A percentile compares a stretch with the other conserved stretches of the same genome.
Evolutionary conservation across 2,888 invertebrate species (phyloP).

Genomic region (Heliconius erato): DNA sequence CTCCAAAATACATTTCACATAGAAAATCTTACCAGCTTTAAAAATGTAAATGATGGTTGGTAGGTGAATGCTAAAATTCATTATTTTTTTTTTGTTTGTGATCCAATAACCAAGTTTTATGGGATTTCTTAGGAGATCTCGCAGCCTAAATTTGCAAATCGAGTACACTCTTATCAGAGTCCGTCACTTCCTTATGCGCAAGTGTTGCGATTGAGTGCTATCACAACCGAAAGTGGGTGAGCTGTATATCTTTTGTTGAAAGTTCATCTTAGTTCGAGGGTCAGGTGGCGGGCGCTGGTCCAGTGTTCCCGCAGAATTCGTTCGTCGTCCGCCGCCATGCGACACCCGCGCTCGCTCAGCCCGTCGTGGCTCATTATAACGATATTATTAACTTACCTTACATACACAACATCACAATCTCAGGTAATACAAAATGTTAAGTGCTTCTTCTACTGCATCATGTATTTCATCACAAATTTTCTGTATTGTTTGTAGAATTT

Average conservation of each 20-base stretch:
- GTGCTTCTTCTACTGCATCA: conserved; percentile 25
- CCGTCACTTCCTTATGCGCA: conserved; percentile 68
- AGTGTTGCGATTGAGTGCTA: conserved; percentile 65
- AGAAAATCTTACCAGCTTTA: neutral
- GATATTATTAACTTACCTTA: conserved; percentile 37
- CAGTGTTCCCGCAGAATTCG: conserved; percentile 65
- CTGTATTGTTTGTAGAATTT: neutral
- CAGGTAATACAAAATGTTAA: conserved; percentile 45
- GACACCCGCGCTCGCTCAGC: conserved; percentile 60
- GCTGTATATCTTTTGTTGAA: conserved; percentile 75
- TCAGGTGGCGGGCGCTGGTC: conserved; percentile 74
- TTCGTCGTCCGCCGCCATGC: conserved; percentile 74
- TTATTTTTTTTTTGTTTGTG: neutral
- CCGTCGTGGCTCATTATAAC: conserved; percentile 50
- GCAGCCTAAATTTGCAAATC: conserved; percentile 49
- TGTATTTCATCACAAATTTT: neutral
- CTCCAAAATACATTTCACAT: neutral
- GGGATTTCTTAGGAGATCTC: conserved; percentile 4
- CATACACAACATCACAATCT: conserved; percentile 34
- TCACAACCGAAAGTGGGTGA: conserved; percentile 79
- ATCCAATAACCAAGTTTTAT: neutral
- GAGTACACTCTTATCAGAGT: conserved; percentile 53
- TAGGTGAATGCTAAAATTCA: neutral
- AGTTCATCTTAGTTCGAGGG: conserved; percentile 78
- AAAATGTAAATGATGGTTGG: neutral